phyloP scores from a whole-genome alignment of 2,113 vertebrate genomes.

The Axis porcinus region DNA sequence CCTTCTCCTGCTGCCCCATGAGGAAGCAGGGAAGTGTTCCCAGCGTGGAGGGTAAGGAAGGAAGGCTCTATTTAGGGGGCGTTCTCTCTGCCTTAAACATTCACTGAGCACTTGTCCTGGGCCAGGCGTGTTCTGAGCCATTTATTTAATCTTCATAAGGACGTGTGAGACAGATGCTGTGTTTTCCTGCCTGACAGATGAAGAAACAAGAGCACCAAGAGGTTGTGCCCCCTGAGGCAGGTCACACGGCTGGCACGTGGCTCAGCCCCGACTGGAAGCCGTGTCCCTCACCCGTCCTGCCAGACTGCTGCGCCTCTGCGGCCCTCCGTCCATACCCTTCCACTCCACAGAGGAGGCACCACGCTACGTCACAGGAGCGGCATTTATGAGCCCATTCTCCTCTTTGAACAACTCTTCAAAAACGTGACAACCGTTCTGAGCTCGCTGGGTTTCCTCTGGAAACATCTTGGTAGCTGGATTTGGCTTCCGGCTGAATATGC shows the following conservation, averaged over 20 bases:
- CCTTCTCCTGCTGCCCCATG: neutral
- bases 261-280: neutral
- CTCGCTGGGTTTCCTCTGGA: neutral
- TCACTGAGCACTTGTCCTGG: neutral
- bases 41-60: neutral
- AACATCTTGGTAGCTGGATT: neutral
- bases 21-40: conserved; percentile 23
- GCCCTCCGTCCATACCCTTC: neutral
- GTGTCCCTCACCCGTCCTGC: neutral
- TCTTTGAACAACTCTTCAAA: neutral
- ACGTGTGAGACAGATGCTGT: neutral
- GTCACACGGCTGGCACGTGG: neutral
- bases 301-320: neutral
- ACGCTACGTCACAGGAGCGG: neutral
- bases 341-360: neutral
- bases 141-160: neutral
- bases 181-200: neutral
- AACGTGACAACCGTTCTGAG: neutral
- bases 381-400: neutral
- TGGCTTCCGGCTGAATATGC: neutral
- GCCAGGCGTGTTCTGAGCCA: neutral
- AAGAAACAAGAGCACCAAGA: neutral
- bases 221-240: neutral
- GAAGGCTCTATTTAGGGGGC: neutral
- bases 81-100: neutral